These are phyloP conservation scores for Synergus japonicus DNA, from an alignment of 2,888 invertebrate genomes.

Conservation along the genomic window DNA sequence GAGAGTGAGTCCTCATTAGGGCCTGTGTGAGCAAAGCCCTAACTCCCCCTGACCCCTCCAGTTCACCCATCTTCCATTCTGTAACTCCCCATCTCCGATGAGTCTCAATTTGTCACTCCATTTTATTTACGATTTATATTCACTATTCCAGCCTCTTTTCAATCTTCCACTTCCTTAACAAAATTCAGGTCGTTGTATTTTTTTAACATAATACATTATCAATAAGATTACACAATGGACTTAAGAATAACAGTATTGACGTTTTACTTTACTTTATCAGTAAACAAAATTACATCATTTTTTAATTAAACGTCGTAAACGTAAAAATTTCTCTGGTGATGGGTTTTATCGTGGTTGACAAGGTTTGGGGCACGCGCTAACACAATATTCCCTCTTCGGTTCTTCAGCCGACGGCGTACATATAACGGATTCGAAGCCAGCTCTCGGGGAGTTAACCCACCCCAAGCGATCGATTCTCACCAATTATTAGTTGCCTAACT, in stretches of 20 bases:
- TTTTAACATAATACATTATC: not conserved
- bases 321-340: conserved; percentile 5
- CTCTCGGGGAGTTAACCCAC: conserved; percentile 55
- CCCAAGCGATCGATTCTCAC: conserved; percentile 67
- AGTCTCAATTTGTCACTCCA: conserved; percentile 57
- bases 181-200: not conserved
- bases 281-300: not conserved
- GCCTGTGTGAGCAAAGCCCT: conserved; percentile 64
- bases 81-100: conserved; percentile 50
- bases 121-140: conserved; percentile 51
- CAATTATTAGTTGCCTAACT: conserved; percentile 74
- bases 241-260: not conserved
- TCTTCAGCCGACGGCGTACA: not conserved
- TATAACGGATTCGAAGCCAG: conserved; percentile 41
- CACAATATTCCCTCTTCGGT: conserved; percentile 50
- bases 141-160: not conserved
- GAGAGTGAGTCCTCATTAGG: conserved; percentile 70
- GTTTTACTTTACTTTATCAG: no score
- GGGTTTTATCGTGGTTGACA: conserved; percentile 35
- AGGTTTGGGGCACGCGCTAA: conserved; percentile 52
- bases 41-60: conserved; percentile 44
- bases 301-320: no score
- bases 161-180: not conserved
- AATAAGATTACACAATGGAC: not conserved
- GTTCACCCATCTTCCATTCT: conserved; percentile 45